Evolutionary conservation across 2,797 vertebrate genomes (phyloP).

Genomic region (Manis crassicaudata): DNA sequence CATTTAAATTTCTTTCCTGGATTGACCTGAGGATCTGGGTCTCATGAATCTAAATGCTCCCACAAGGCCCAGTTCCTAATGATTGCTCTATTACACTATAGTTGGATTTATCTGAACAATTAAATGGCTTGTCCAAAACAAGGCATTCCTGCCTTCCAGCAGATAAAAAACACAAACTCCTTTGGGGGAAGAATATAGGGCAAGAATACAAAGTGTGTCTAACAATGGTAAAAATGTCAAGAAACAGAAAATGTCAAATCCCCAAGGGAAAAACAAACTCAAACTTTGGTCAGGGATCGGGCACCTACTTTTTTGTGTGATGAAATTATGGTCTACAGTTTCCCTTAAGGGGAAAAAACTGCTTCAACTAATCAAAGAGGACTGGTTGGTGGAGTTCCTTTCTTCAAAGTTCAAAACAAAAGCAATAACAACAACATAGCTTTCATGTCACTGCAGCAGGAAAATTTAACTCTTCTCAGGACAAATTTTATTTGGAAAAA

Average conservation of each 20-base stretch:
- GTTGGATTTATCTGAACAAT: slow-evolving; percentile 76
- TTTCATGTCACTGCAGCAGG: background rate
- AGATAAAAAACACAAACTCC: slow-evolving; percentile 73
- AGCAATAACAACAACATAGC: slow-evolving; percentile 51
- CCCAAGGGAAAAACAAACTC: slow-evolving; percentile 69
- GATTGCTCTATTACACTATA: slow-evolving; percentile 67
- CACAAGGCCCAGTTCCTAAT: slow-evolving; percentile 65
- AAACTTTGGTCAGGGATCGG: slow-evolving; percentile 72
- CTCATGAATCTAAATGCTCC: slow-evolving; percentile 44
- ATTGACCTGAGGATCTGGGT: slow-evolving; percentile 52
- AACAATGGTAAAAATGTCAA: slow-evolving; percentile 82
- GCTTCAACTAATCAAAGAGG: slow-evolving; percentile 78
- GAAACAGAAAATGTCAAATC: slow-evolving; percentile 85
- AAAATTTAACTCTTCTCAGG: slow-evolving; percentile 76
- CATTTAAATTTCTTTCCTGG: slow-evolving; percentile 59
- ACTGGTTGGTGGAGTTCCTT: slow-evolving; percentile 53
- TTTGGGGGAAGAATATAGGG: background rate
- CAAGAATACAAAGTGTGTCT: slow-evolving; percentile 62
- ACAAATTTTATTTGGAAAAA: slow-evolving; percentile 4
- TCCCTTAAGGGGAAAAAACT: slow-evolving; percentile 63
- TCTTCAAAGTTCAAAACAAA: slow-evolving; percentile 83
- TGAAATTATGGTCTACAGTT: slow-evolving; percentile 77
- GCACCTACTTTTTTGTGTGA: slow-evolving; percentile 70
- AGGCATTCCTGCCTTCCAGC: slow-evolving; percentile 70
- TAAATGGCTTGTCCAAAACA: slow-evolving; percentile 74